A percentile compares a stretch with the other conserved stretches of the same genome.
Evolutionary conservation across 2,797 vertebrate genomes (phyloP).

Genomic region (Vultur gryphus): DNA sequence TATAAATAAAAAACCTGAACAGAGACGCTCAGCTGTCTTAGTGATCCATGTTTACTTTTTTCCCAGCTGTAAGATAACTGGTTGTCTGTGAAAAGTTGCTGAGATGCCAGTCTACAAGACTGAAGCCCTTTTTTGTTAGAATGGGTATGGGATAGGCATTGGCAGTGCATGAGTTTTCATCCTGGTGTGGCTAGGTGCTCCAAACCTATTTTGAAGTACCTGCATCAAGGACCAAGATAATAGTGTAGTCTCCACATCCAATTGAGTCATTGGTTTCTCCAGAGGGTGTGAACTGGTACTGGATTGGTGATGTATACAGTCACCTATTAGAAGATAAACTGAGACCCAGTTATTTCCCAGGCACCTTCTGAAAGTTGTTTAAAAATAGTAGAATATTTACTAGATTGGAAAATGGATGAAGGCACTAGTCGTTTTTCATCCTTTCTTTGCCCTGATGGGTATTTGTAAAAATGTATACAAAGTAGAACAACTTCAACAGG

Average conservation of each 20-base stretch:
- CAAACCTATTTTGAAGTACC: background rate
- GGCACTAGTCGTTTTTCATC: background rate
- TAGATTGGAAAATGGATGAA: background rate
- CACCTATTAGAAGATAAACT: background rate
- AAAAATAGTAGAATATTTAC: background rate
- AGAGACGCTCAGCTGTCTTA: background rate
- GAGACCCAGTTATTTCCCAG: background rate
- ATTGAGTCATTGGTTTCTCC: background rate
- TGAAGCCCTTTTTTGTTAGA: background rate
- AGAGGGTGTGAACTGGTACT: background rate
- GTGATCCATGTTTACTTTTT: background rate
- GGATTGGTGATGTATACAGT: background rate
- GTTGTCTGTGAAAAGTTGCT: background rate
- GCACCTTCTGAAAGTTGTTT: background rate
- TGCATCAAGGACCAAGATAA: background rate
- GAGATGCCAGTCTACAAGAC: background rate
- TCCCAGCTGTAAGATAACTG: background rate
- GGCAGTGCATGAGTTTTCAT: background rate
- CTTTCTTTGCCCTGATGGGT: background rate
- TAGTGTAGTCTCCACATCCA: background rate
- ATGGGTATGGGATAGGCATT: background rate
- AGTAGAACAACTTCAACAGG: background rate
- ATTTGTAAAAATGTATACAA: background rate
- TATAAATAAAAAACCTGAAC: background rate
- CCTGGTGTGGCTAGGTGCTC: background rate